These are phyloP conservation scores for Mythimna lalbum DNA, from an alignment of 2,888 invertebrate genomes.

Conservation along the genomic window DNA sequence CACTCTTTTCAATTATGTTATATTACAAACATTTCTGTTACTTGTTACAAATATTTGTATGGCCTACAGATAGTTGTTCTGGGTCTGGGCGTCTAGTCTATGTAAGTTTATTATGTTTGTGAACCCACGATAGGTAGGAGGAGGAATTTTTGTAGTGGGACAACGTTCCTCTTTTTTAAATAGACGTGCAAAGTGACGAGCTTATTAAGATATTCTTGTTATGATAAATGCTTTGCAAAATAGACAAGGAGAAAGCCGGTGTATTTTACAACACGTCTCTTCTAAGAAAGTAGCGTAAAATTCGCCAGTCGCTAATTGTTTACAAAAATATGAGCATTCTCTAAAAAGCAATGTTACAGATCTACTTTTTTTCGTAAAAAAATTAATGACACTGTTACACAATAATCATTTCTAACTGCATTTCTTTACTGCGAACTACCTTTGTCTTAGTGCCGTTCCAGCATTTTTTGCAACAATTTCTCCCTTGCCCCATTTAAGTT, in stretches of 20 bases:
- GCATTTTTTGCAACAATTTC: conserved; percentile 74
- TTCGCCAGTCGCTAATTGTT: conserved; percentile 37
- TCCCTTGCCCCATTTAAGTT: conserved; percentile 74
- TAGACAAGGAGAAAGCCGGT: conserved; percentile 37
- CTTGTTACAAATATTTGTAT: too few species aligned
- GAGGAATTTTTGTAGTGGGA: too few species aligned
- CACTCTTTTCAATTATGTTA: too few species aligned
- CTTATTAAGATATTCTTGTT: too few species aligned
- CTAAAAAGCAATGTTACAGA: conserved; percentile 51
- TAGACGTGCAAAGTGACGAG: too few species aligned
- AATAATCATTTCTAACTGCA: conserved; percentile 69
- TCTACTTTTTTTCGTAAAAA: conserved; percentile 45
- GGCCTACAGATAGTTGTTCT: too few species aligned
- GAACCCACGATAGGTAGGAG: too few species aligned
- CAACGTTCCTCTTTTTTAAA: too few species aligned
- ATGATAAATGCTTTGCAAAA: neutral
- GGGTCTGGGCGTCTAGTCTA: too few species aligned
- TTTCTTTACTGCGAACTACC: conserved; percentile 70
- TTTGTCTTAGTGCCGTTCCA: conserved; percentile 71
- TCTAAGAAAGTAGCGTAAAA: conserved; percentile 50
- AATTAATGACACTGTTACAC: conserved; percentile 61
- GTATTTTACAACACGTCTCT: conserved; percentile 14
- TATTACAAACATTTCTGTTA: too few species aligned
- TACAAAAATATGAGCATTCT: conserved; percentile 33
- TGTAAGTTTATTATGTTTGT: too few species aligned